A percentile compares a stretch with the other conserved stretches of the same genome.
Evolutionary conservation across 2,797 vertebrate species (phyloP).

Genomic region (Amblyopsis hoosieri): DNA sequence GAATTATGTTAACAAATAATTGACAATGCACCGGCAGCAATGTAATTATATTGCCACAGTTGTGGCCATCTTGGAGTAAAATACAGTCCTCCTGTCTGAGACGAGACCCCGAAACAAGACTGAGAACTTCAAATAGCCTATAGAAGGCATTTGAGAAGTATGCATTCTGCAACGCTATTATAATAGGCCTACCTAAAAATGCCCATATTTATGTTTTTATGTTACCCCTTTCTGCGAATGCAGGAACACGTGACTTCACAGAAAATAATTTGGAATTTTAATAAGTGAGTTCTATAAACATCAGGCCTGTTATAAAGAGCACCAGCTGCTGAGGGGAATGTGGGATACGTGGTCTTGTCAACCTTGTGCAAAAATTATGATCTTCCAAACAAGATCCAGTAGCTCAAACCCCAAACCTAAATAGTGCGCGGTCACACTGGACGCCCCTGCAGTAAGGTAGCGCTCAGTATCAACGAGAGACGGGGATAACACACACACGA

Average conservation of each 20-base stretch:
- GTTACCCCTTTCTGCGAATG: neutral
- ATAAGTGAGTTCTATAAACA: slow-evolving; percentile 9
- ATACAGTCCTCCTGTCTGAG: too few species aligned
- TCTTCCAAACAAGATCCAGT: too few species aligned
- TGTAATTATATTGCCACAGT: too few species aligned
- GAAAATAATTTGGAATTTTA: slow-evolving; percentile 8
- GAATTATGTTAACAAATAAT: too few species aligned
- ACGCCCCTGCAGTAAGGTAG: neutral
- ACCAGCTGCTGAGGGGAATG: neutral
- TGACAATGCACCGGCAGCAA: too few species aligned
- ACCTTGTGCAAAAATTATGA: neutral
- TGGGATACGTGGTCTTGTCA: neutral
- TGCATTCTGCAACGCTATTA: too few species aligned
- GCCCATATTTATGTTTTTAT: neutral
- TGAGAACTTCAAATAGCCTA: too few species aligned
- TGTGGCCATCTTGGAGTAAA: too few species aligned
- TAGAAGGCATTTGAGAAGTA: too few species aligned
- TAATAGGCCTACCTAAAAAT: too few species aligned
- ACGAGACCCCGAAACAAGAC: too few species aligned
- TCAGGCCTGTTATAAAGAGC: slow-evolving; percentile 1
- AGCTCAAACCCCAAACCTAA: neutral
- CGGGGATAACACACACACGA: too few species aligned
- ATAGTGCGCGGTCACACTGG: neutral
- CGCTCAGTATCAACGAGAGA: neutral
- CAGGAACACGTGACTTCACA: slow-evolving; percentile 8